These are phyloP conservation scores for Drosophila hydei DNA, from an alignment of 1,140 invertebrate species.

Conservation along the genomic window DNA sequence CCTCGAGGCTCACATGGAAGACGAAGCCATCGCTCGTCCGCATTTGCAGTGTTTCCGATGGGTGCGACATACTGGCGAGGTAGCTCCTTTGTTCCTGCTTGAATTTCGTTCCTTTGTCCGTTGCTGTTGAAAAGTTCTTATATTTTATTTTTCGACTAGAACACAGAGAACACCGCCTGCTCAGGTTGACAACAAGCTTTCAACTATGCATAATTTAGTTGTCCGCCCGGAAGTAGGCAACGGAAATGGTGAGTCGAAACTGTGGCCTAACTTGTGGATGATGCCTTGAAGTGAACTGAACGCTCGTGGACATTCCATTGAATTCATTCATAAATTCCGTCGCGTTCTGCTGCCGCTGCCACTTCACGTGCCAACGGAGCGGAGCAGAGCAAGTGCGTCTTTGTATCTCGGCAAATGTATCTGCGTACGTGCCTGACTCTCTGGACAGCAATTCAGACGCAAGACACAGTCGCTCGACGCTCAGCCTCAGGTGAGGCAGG, in stretches of 20 bases:
- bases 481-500: constrained; percentile 49
- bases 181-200: not conserved
- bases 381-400: constrained; percentile 58
- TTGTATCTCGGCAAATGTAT: constrained; percentile 48
- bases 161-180: not conserved
- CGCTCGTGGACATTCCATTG: constrained; percentile 25
- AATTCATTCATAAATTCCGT: constrained; percentile 76
- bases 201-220: not conserved
- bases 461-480: not conserved
- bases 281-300: not conserved
- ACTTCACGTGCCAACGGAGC: constrained; percentile 57
- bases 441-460: constrained; percentile 4
- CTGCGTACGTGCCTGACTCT: constrained; percentile 65
- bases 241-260: not conserved
- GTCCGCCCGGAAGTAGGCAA: constrained; percentile 27
- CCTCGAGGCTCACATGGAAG: not conserved
- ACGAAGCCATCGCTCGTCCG: constrained; percentile 39
- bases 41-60: constrained; percentile 6
- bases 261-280: constrained; percentile 14
- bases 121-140: not conserved
- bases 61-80: not conserved
- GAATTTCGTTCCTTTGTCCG: not conserved
- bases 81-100: not conserved
- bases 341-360: constrained; percentile 27
- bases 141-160: not conserved